Evolutionary conservation across 2,113 vertebrate genomes (phyloP), one percentile per base, ranked within the genome.

Genomic region (Phaetusa simplex): DNA sequence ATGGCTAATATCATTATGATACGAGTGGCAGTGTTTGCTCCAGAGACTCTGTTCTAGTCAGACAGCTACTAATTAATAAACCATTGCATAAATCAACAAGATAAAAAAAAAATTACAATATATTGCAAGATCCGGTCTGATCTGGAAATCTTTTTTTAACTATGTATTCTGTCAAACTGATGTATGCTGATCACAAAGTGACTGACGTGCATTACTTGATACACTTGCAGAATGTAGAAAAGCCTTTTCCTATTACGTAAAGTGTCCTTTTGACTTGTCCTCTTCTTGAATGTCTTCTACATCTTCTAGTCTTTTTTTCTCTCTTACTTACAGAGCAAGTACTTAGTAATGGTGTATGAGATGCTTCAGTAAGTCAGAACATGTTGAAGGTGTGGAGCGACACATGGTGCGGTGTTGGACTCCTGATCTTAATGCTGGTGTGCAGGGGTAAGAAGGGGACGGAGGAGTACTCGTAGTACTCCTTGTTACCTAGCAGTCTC

Each of bases 301-400:
- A 38, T 71, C 55, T 21, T 67, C 5, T 43, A 11, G 1, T 16
- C 29, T 65, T 38, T 55, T 12, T 58, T 8, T 23, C 27, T 21
- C 0, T n/a, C n/a, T 76, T 43, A 1, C 6, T 27, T 52, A 14
- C 4, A 74, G 38, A 59, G n/a, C n/a, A 36, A 0, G 5, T 70
- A 26, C 20, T 50, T 36, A 26, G 10, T 32, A 9, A 14, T 36
- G 23, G 21, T 26, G 13, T 19, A 2, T 8, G 5, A 71, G 53
- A 9, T 38, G 56, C 14, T 62, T 67, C 29, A 38, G 22, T 14
- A 45, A 26, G 32, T 26, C 19, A 52, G 65, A 14, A 4, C 1
- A 1, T 2, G 18, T 11, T 61, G 52, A 55, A 52, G 27, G 8
- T 52, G 18, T 45, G 65, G 12, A 32, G 22, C 9, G 24, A 27